Percentiles rank a stretch among this genome's conserved stretches.
Conservation (phyloP, 1,140 invertebrate genomes). For the Branchinecta lindahli region DNA sequence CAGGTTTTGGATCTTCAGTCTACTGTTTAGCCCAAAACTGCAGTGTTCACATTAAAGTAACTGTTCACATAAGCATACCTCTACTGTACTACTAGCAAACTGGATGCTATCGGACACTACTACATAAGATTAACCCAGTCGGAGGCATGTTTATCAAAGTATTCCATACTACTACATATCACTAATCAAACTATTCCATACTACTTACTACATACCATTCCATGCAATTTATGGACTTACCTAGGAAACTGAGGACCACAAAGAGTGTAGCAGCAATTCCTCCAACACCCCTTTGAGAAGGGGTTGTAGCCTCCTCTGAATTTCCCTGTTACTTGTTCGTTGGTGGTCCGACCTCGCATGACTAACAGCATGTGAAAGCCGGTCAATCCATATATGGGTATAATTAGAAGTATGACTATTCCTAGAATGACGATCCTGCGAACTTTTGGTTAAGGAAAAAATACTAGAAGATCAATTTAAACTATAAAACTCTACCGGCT, state of each 20-base stretch:
- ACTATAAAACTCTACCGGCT: background rate
- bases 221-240: constrained; percentile 43
- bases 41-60: too few species aligned
- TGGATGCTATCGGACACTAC: too few species aligned
- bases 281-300: constrained; percentile 80
- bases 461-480: constrained; percentile 13
- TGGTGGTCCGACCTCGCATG: constrained; percentile 94
- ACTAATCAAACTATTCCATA: too few species aligned
- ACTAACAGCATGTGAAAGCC: constrained; percentile 96
- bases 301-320: constrained; percentile 95
- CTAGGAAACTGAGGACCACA: constrained; percentile 93
- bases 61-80: too few species aligned
- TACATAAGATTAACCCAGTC: too few species aligned
- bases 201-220: too few species aligned
- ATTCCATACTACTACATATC: too few species aligned
- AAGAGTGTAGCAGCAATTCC: constrained; percentile 85
- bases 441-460: constrained; percentile 25
- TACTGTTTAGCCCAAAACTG: too few species aligned
- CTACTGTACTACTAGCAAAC: too few species aligned
- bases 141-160: too few species aligned
- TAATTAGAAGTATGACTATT: constrained; percentile 72
- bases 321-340: constrained; percentile 92
- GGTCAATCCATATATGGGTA: constrained; percentile 93
- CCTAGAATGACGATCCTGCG: constrained; percentile 76
- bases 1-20: too few species aligned